Conservation (phyloP, 2,113 vertebrate species). For the Pandion haliaetus region DNA sequence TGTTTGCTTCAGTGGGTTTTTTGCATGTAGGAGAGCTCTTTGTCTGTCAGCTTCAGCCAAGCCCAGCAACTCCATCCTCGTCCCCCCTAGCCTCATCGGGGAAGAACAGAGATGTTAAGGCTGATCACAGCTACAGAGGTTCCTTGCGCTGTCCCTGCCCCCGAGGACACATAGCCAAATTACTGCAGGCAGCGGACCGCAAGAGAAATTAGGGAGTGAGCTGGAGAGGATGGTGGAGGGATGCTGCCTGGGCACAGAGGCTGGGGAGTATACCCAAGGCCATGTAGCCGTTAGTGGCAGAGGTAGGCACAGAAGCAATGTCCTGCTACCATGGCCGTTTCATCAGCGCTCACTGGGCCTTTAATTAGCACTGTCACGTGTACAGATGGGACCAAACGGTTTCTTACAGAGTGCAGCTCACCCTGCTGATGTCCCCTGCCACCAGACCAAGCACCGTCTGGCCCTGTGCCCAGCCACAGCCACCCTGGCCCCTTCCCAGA, state of each 20-base stretch:
- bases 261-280: neutral
- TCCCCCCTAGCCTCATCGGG: fast-evolving
- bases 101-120: neutral
- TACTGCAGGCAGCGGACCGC: neutral
- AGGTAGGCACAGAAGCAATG: neutral
- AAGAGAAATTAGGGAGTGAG: neutral
- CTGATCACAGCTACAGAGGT: neutral
- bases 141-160: neutral
- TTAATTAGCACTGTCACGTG: neutral
- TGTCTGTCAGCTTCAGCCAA: neutral
- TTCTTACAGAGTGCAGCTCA: neutral
- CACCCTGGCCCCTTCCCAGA: neutral
- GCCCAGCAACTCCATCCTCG: neutral
- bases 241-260: neutral
- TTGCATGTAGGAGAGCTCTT: neutral
- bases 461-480: fast-evolving
- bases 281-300: fast-evolving
- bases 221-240: neutral
- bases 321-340: fast-evolving
- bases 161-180: fast-evolving
- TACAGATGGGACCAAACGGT: neutral
- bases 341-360: neutral
- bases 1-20: neutral
- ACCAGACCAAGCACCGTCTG: fast-evolving
- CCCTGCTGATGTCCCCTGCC: neutral